Evolutionary conservation across 2,888 invertebrate genomes (phyloP).

Genomic region (Gymnosoma rotundatum): DNA sequence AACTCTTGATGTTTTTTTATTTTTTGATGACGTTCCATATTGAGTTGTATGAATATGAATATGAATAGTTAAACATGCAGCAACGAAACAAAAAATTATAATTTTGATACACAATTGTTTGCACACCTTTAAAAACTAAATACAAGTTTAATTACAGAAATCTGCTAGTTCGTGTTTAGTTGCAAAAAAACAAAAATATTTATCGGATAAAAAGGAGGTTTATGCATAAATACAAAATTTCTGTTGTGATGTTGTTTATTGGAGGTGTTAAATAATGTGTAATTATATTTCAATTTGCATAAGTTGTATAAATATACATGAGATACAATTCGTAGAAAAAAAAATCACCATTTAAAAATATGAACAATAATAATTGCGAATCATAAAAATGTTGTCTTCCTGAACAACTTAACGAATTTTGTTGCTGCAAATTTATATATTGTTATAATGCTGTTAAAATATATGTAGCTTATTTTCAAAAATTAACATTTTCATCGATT

Average conservation of each 20-base stretch:
- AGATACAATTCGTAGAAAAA: neutral
- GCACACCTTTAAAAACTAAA: slow-evolving; percentile 46
- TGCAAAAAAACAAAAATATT: slow-evolving; percentile 13
- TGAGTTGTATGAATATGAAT: slow-evolving; percentile 5
- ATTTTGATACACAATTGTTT: slow-evolving; percentile 58
- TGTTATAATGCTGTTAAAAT: neutral
- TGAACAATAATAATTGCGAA: neutral
- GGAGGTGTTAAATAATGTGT: slow-evolving; percentile 60
- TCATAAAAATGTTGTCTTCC: neutral
- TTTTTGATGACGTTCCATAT: slow-evolving; percentile 19
- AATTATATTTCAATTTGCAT: slow-evolving; percentile 31
- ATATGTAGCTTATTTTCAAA: no score
- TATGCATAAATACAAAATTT: slow-evolving; percentile 50
- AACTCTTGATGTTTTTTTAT: slow-evolving; percentile 2
- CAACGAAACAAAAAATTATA: slow-evolving; percentile 28
- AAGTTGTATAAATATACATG: no score
- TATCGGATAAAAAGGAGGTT: slow-evolving; percentile 25
- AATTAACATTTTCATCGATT: no score
- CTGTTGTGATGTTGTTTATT: slow-evolving; percentile 38
- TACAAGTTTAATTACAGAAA: slow-evolving; percentile 43
- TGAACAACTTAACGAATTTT: neutral
- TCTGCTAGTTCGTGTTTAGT: slow-evolving; percentile 39
- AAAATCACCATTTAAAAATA: slow-evolving; percentile 14
- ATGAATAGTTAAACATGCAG: slow-evolving; percentile 10
- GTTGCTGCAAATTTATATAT: neutral